A percentile compares a stretch with the other conserved stretches of the same genome.
phyloP scores from a whole-genome alignment of 2,888 invertebrate genomes.

The Drosophila lacicola region DNA sequence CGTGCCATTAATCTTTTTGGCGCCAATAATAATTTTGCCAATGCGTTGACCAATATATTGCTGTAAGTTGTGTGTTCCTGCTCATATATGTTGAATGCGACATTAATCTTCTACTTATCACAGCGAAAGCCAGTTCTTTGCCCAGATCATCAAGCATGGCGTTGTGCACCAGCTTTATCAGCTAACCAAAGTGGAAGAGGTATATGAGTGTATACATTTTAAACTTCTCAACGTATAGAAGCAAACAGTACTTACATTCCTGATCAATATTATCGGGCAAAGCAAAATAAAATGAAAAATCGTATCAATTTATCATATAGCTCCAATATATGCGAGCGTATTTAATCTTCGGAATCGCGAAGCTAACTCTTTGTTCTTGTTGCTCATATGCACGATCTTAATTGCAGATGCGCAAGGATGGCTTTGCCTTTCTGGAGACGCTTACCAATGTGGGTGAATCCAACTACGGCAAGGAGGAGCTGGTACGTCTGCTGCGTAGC shows the following conservation, averaged over 20 bases:
- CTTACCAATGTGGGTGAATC: slow-evolving; percentile 84
- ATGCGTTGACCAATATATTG: slow-evolving; percentile 83
- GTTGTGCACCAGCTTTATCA: slow-evolving; percentile 83
- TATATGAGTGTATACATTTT: slow-evolving; percentile 44
- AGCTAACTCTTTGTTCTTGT: too few relatives aligned
- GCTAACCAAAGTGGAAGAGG: slow-evolving; percentile 82
- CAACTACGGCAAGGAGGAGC: slow-evolving; percentile 84
- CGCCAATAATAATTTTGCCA: slow-evolving; percentile 81
- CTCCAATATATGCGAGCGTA: too few relatives aligned
- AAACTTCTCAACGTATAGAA: not conserved
- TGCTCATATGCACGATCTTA: too few relatives aligned
- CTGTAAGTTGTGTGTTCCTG: slow-evolving; percentile 69
- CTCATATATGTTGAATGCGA: not conserved
- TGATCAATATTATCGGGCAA: too few relatives aligned
- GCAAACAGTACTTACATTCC: too few relatives aligned
- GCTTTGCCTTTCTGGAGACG: slow-evolving; percentile 81
- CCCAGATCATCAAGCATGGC: slow-evolving; percentile 83
- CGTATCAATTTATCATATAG: too few relatives aligned
- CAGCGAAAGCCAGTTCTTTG: slow-evolving; percentile 85
- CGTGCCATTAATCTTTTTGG: slow-evolving; percentile 83
- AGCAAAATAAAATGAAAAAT: too few relatives aligned
- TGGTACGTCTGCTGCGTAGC: slow-evolving; percentile 81
- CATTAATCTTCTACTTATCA: not conserved
- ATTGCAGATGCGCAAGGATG: slow-evolving; percentile 79
- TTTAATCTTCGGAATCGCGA: too few relatives aligned